Conservation (phyloP, 1,140 invertebrate species). For the Muscidifurax raptorellus region DNA sequence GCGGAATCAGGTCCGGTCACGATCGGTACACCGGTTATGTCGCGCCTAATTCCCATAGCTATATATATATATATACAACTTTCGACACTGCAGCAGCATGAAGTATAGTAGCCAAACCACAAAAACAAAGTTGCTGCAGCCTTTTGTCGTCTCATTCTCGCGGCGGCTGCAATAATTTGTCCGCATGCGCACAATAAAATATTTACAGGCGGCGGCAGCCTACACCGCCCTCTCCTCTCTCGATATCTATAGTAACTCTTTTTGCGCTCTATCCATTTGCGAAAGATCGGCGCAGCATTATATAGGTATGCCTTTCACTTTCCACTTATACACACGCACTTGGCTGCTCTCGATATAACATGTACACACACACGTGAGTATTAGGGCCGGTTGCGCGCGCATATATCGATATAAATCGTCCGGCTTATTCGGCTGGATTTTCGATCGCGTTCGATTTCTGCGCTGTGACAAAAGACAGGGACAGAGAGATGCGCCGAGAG, state of each 20-base stretch:
- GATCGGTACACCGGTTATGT: neutral
- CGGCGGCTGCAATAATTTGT: constrained; percentile 37
- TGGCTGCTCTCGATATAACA: neutral
- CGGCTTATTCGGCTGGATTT: constrained; percentile 28
- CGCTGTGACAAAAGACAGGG: constrained; percentile 42
- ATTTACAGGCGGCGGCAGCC: constrained; percentile 21
- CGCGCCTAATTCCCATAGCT: no score
- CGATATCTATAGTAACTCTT: neutral
- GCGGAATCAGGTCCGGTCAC: neutral
- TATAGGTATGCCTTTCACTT: constrained; percentile 25
- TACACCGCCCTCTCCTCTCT: constrained; percentile 6
- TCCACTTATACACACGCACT: neutral
- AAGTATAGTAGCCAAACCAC: neutral
- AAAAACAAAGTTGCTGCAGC: constrained; percentile 24
- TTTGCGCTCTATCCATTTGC: neutral
- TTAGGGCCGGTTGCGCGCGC: neutral
- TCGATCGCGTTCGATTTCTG: constrained; percentile 41
- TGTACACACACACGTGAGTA: neutral
- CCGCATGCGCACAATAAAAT: constrained; percentile 31
- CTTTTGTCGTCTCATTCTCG: constrained; percentile 46
- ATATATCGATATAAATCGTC: constrained; percentile 46
- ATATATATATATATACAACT: neutral
- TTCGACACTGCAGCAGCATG: neutral
- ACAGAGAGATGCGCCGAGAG: constrained; percentile 40
- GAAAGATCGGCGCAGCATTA: neutral